Base-by-base conservation (phyloP, 30 jellyfish, hydroid and myxozoan genomes). In the Hydra vulgaris region DNA sequence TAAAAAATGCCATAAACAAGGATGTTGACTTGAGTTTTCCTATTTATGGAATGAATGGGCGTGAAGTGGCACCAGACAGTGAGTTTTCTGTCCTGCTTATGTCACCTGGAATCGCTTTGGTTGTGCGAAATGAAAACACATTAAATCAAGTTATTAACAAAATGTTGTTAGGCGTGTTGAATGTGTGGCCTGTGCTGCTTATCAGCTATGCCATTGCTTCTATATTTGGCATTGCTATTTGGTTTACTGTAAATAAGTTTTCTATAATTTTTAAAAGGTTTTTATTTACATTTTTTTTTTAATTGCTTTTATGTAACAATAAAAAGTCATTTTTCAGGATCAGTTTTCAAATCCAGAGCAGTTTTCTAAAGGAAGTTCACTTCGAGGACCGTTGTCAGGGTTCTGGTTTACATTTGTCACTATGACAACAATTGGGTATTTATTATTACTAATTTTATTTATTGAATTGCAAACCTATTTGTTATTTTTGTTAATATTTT, bases 391-490 rank as follows among this genome's bases (percentile, higher is more conserved):
- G 19, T 25, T 87, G 12, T 87, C 69, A 17, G 96, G 96, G 18
- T 87, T 87, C 52, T 87, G 96, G 96, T 87, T 88, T 84, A 90
- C 96, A 0, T 87, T 87, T 82, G 88, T 87, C 20, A 80, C 96
- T 55, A 87, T 87, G 96, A 87, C 96, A 27, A 87, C 96, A 17
- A 85, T 83, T 0, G 96, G 96, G 96, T 87, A 27, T 8, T 53
- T 17, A 0, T 66, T 54, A 17, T n/a, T 16, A 61, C 20, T 66
- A 5, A n/a, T 16, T n/a, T n/a, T 56, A 56, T 56, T 56, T 56
- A 15, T 56, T 56, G 72, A 20, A 20, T 1, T n/a, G n/a, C n/a
- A n/a, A n/a, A n/a, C n/a, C n/a, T n/a, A n/a, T n/a, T n/a, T n/a
- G n/a, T n/a, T n/a, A n/a, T n/a, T n/a, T n/a, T n/a, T n/a, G n/a